These are phyloP conservation scores for Ganaspis sp. DNA, from an alignment of 1,140 invertebrate genomes.

Conservation along the genomic window DNA sequence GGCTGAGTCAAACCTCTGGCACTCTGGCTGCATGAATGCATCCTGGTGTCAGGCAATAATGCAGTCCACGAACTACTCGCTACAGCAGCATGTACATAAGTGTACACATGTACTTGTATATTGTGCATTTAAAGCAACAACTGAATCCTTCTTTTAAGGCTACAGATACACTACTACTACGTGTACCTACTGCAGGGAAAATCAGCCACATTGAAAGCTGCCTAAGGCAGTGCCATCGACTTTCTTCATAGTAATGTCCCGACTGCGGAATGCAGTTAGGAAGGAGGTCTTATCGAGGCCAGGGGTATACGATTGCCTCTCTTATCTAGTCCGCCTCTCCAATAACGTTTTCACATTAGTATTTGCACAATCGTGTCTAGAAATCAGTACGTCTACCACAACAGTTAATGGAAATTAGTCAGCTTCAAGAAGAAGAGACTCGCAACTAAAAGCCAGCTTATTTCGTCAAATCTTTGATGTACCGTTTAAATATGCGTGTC, in stretches of 20 bases:
- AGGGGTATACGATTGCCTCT: conserved; percentile 36
- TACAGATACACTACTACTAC: not conserved
- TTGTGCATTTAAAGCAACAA: conserved; percentile 18
- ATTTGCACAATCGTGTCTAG: not conserved
- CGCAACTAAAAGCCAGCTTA: not conserved
- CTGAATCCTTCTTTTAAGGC: conserved; percentile 19
- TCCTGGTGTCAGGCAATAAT: conserved; percentile 40
- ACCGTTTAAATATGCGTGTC: not conserved
- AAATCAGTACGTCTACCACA: not conserved
- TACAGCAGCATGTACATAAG: conserved; percentile 23
- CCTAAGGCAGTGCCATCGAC: conserved; percentile 42
- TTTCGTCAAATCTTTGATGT: not conserved
- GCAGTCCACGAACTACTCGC: conserved; percentile 27
- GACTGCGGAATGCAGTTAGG: conserved; percentile 52
- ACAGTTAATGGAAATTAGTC: not conserved
- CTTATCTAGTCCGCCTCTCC: conserved; percentile 47
- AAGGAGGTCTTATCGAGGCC: conserved; percentile 49
- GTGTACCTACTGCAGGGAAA: conserved; percentile 6
- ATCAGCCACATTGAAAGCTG: not conserved
- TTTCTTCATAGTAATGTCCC: conserved; percentile 55
- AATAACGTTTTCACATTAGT: conserved; percentile 40
- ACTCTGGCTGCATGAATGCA: conserved; percentile 54
- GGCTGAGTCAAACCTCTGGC: conserved; percentile 60
- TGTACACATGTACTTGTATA: not conserved
- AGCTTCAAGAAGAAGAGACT: not conserved